Evolutionary conservation across 2,113 vertebrate genomes (phyloP), one percentile per base, ranked within the genome.

Genomic region (Cyprinodon brontotheroides): DNA sequence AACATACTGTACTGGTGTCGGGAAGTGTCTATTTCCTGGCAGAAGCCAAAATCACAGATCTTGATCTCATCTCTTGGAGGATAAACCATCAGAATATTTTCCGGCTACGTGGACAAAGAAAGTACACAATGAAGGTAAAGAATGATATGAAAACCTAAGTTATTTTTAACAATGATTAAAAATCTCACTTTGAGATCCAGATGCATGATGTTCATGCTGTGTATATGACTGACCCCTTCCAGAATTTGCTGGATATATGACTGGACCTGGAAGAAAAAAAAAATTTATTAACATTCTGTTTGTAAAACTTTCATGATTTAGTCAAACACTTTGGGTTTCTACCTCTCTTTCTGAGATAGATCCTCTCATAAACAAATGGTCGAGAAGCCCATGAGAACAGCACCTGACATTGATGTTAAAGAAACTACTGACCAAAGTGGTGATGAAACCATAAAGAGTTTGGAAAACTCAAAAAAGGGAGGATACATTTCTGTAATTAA

Each of bases 21-120:
- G 53, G 89, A 91, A 0, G 91, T 83, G 3, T 92, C 95, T 72
- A 97, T 90, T 91, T 95, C 96, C 91, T 99, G 97, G 69, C 96
- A 96, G 89, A 99, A 97, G 22, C 98, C 98, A 2, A 99, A 99
- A 89, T 99, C 98, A 63, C 98, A 99, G 87, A 99, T 95, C 93
- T 99, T 99, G 79, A 99, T 93, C 77, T 97, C 96, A 43, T 99
- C 96, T 78, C 91, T 95, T 57, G 94, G 95, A 1, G 96, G 94
- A 69, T 97, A 96, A 65, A 96, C 95, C 97, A 99, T 97, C 9
- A 99, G 94, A 87, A 99, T 96, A 72, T 98, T 99, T 62, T 97
- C 91, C 0, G 97, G 97, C 98, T 99, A 68, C 71, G 14, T 45
- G 43, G 38, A 48, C 45, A 3, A 60, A 5, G 61, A 12, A 80